A percentile compares a stretch with the other conserved stretches of the same genome.
Evolutionary conservation across 2,797 vertebrate species (phyloP).

Genomic region (Lycodopsis pacificus): DNA sequence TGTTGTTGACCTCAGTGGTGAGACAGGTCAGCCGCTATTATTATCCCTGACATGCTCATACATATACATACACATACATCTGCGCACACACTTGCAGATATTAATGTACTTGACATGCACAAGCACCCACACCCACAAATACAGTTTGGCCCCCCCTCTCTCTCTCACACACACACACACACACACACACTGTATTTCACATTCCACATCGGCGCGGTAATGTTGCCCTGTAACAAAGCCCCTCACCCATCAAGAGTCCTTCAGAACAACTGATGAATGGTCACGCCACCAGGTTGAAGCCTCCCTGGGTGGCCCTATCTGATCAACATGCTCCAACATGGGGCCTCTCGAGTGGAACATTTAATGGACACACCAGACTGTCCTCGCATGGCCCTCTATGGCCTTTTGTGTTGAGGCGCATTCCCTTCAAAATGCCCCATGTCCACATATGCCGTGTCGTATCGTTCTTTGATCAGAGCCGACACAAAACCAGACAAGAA

Average conservation of each 20-base stretch:
- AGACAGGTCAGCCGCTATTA: conserved; percentile 64
- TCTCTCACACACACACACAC: conserved; percentile 19
- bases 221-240: conserved; percentile 67
- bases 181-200: conserved; percentile 61
- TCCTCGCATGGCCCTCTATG: conserved; percentile 41
- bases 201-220: conserved; percentile 75
- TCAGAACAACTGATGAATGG: conserved; percentile 76
- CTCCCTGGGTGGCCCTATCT: conserved; percentile 76
- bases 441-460: conserved; percentile 1
- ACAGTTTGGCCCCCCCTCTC: conserved; percentile 28
- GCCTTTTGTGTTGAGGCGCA: conserved; percentile 29
- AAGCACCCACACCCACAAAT: conserved; percentile 22
- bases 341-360: conserved; percentile 70
- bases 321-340: conserved; percentile 75
- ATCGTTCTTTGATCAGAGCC: neutral
- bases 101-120: conserved; percentile 42
- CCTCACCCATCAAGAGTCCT: conserved; percentile 74
- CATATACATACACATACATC: conserved; percentile 25
- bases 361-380: conserved; percentile 66
- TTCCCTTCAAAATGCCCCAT: conserved; percentile 21
- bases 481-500: conserved; percentile 1
- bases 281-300: conserved; percentile 72
- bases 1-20: conserved; percentile 60
- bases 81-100: conserved; percentile 24
- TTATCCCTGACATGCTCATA: conserved; percentile 53